Evolutionary conservation across 2,113 vertebrate species (phyloP), one percentile per base, ranked within the genome.

Genomic region (crab-eating macaque (Macaca fascicularis)): DNA sequence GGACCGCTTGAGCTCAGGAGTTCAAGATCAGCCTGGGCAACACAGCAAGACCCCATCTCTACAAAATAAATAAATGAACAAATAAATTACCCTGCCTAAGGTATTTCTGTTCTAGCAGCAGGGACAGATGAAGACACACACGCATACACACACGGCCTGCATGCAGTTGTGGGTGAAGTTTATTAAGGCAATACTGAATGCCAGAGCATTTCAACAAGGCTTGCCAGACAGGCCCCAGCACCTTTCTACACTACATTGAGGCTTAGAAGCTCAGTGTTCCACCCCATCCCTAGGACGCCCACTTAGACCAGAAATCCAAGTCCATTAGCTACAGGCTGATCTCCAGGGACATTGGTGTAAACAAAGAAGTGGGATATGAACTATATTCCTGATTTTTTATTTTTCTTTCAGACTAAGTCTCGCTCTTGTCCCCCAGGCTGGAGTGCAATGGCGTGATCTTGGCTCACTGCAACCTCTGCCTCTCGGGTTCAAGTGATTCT

Each of bases 141-240:
- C 3, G 6, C 22, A 3, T 11, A 23, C 70, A 72, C 20, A 72
- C 70, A 43, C 1, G n/a, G 2, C 13, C 38, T 10, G 17, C 4
- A 1, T 8, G 64, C 10, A 27, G 74, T 40, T 80, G 59, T 50
- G 70, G 11, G 23, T 59, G 7, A 72, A 30, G 14, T 98, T 97
- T 97, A 97, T 96, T 97, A 95, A 91, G 84, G 84, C 76, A 10
- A 43, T 9, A 12, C 5, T 22, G 81, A 50, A 61, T 32, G 10
- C 17, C 79, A 13, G 2, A 38, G 38, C 16, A 2, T 50, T 25
- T 5, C 67, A 13, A n/a, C 35, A 0, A 0, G 4, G 52, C 5
- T 7, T 0, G 0, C 8, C 27, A 6, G 50, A 72, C 20, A 12
- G 72, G 7, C 6, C 59, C 64, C 4, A 6, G 45, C 27, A 25